Base-by-base conservation (phyloP, 2,888 invertebrate species). In the Acrobasis suavella region DNA sequence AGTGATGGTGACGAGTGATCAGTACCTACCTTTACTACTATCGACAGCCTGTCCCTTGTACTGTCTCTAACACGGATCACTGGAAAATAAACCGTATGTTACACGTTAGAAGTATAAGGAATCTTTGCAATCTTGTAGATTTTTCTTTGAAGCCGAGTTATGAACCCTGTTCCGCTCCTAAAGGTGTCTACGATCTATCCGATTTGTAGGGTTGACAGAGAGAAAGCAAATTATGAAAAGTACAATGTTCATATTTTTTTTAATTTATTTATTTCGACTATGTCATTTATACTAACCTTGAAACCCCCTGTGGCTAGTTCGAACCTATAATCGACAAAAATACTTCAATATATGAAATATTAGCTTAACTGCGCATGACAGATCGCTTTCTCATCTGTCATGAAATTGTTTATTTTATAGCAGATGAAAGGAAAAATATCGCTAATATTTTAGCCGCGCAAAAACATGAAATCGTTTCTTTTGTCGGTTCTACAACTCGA, bases 1-100 rank as follows among this genome's bases (percentile, higher is more conserved):
- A 89, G 80, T 86, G 82, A 89, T 81, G 91, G 91, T 91, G 91
- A 91, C 74, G 79, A 85, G 78, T 82, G 75, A 75, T 83, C 75
- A 74, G 72, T 85, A 86, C 83, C 78, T 82, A 85, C 86, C 82
- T 77, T 87, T 90, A 78, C 73, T 74, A 72, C 71, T 66, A 54
- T 52, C 65, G 67, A 69, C 72, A 77, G 70, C 79, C 79, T 81
- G 72, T 78, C 73, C 77, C 74, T 82, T 78, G 75, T 82, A 75
- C 77, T 82, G 71, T 82, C 73, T 78, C 67, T 69, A 72, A 77
- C 78, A 75, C 78, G 77, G 78, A 83, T 81, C 81, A 77, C 78
- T 84, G 70, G 76, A 78, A 75, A 75, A 73, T 69, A 61, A 58
- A 59, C 50, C 62, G 62, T 54, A 60, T 22, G 50, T 50, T 60